Evolutionary conservation across 2,888 invertebrate species (phyloP).

Genomic region (Agapetus fuscipes): DNA sequence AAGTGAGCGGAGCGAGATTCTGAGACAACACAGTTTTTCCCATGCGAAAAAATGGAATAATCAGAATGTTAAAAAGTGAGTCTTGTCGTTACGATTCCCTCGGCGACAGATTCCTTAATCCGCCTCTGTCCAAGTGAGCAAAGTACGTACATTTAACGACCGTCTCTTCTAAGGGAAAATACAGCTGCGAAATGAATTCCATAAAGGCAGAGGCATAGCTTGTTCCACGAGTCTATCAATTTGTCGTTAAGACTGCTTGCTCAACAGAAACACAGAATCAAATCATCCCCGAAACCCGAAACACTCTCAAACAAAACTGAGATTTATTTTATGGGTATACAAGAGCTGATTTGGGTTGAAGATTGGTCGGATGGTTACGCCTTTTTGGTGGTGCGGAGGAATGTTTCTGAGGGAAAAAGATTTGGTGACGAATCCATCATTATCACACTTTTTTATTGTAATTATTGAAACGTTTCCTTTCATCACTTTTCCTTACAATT

Average conservation of each 20-base stretch:
- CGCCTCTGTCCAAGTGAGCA: too few relatives aligned
- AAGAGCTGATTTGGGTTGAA: too few relatives aligned
- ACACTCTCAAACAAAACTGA: not conserved
- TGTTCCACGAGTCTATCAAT: conserved; percentile 20
- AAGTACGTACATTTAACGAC: not conserved
- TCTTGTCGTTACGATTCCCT: too few relatives aligned
- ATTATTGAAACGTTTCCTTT: conserved; percentile 13
- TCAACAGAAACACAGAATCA: not conserved
- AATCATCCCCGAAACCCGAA: not conserved
- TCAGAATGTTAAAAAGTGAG: too few relatives aligned
- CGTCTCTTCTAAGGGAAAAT: conserved; percentile 1
- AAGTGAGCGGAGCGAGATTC: too few relatives aligned
- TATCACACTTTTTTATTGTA: conserved; percentile 16
- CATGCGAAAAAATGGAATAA: too few relatives aligned
- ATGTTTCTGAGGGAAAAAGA: not conserved
- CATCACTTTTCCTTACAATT: not conserved
- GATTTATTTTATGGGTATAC: too few relatives aligned
- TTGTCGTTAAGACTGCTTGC: conserved; percentile 13
- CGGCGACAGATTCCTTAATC: too few relatives aligned
- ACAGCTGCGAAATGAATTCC: conserved; percentile 10
- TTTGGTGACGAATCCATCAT: conserved; percentile 12
- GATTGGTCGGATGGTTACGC: too few relatives aligned
- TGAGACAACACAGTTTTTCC: too few relatives aligned
- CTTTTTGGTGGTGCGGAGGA: too few relatives aligned
- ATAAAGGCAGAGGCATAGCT: conserved; percentile 15